Evolutionary conservation across 2,888 invertebrate species (phyloP).

Genomic region (Sarcophaga subvicina): DNA sequence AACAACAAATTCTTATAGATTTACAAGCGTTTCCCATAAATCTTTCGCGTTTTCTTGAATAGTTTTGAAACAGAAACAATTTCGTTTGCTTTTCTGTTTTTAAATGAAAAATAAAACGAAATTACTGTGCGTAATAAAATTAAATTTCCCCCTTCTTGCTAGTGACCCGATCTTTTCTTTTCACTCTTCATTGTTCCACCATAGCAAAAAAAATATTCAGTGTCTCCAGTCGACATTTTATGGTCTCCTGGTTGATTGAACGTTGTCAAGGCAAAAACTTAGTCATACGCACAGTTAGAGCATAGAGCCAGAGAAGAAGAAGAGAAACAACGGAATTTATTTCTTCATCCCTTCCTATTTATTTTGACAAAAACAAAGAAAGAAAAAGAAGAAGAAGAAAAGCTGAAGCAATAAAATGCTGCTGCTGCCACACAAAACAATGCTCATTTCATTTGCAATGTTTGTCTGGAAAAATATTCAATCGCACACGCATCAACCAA

Average conservation of each 20-base stretch:
- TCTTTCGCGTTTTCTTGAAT: not conserved
- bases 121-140: not conserved
- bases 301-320: not conserved
- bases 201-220: conserved; percentile 1
- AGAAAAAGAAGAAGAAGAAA: not conserved
- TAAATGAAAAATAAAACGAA: not conserved
- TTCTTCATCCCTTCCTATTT: conserved; percentile 17
- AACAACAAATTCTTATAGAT: not conserved
- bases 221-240: conserved; percentile 51
- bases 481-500: conserved; percentile 11
- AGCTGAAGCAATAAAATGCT: conserved; percentile 39
- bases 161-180: not conserved
- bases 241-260: conserved; percentile 67
- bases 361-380: not conserved
- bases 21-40: not conserved
- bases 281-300: not conserved
- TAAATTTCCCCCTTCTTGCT: conserved; percentile 31
- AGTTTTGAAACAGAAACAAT: not conserved
- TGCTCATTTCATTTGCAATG: conserved; percentile 20
- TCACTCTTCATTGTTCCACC: not conserved
- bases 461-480: conserved; percentile 19
- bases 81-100: too few species aligned
- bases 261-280: conserved; percentile 64
- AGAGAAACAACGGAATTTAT: conserved; percentile 36
- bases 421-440: conserved; percentile 22